These are phyloP conservation scores for Botrylloides violaceus DNA, from an alignment of 23 tunicate genomes.

Conservation along the genomic window DNA sequence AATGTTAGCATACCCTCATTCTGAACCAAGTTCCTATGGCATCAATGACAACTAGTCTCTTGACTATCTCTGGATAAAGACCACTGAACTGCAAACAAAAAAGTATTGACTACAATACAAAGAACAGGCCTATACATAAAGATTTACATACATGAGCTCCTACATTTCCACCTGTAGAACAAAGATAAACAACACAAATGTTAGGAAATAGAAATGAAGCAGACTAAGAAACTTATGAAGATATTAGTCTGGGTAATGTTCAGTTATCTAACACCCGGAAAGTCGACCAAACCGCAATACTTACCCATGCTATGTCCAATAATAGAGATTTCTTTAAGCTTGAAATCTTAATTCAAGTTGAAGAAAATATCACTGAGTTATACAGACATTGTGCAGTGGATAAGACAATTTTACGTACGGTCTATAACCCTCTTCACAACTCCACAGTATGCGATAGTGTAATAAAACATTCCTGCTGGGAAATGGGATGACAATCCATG, in stretches of 20 bases:
- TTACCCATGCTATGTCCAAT: slow-evolving; percentile 71
- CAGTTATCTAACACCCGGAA: neutral
- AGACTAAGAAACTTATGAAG: too few relatives aligned
- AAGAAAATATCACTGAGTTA: too few relatives aligned
- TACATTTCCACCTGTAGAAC: slow-evolving; percentile 13
- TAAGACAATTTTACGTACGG: slow-evolving; percentile 35
- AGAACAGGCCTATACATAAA: neutral
- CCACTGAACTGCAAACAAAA: slow-evolving; percentile 12
- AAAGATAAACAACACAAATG: too few relatives aligned
- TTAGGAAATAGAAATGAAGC: too few relatives aligned
- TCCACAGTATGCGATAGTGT: slow-evolving; percentile 14
- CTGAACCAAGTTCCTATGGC: slow-evolving; percentile 14
- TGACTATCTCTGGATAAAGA: slow-evolving; percentile 18
- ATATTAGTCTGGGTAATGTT: neutral
- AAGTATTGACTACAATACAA: neutral
- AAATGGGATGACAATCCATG: slow-evolving; percentile 56
- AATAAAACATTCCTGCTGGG: slow-evolving; percentile 45
- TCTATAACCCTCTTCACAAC: slow-evolving; percentile 31
- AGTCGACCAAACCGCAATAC: neutral
- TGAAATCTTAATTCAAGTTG: slow-evolving; percentile 36
- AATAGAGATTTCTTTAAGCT: slow-evolving; percentile 28
- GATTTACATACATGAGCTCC: slow-evolving; percentile 14
- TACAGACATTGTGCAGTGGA: neutral
- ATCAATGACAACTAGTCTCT: slow-evolving; percentile 6
- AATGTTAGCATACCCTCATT: neutral